Evolutionary conservation across 2,888 invertebrate genomes (phyloP), one percentile per base, ranked within the genome.

Genomic region (Anagyrus pseudococci): DNA sequence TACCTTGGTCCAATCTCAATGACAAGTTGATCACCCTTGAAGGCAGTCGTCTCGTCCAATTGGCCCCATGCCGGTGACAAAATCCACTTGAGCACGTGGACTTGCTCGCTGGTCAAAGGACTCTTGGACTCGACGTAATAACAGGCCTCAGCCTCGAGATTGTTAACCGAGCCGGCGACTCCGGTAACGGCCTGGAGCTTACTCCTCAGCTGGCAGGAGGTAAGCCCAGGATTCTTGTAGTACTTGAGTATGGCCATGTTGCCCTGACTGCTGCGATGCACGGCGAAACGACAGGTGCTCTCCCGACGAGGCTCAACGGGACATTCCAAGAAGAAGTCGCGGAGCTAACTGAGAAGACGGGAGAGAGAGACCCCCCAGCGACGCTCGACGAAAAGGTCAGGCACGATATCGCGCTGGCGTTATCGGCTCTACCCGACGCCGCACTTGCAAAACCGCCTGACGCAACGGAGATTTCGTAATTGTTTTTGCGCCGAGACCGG

Each of bases 1-100:
- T 83, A 90, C 91, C 91, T 89, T 37, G 96, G 96, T 25, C 96
- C 96, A 77, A 95, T 92, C 86, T 96, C 96, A 72, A 96, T 85
- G 6, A 94, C 69, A 13, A 84, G 68, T 26, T 82, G 77, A 65
- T 83, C 79, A 47, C 67, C 20, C 37, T 55, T 74, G 55, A 88
- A 84, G 15, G 81, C 76, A 37, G 87, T 84, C 67, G 83, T 81
- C 72, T 84, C 83, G 50, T 82, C 84, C 48, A 93, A 78, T 25
- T 84, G 84, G 54, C 86, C 81, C 0, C 86, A 86, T 0, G 89
- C 89, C 41, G 90, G 88, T 70, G 87, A 86, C 1, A 96, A 82
- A 7, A 96, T 84, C 95, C 95, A 96, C 75, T 87, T 84, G 56
- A 94, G 75, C 62, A 88, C 84, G 64, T 86, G 82, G 37, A 86